Percentiles rank a stretch among this genome's conserved stretches.
These are phyloP conservation scores for Drosophila acutilabella DNA, from an alignment of 2,888 invertebrate genomes.

Conservation along the genomic window DNA sequence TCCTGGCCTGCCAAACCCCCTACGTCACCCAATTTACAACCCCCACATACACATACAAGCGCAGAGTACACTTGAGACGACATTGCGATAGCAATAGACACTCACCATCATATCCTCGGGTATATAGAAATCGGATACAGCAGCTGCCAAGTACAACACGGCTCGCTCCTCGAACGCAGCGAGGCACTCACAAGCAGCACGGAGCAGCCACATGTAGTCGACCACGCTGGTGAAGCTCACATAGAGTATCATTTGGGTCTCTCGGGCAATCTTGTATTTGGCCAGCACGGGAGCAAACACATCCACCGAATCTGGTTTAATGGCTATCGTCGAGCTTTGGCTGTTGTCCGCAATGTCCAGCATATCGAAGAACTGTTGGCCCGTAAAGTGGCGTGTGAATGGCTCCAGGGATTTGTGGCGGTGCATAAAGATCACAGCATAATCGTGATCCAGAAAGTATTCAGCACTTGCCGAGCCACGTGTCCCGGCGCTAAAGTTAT, in stretches of 20 bases:
- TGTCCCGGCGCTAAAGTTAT: slow-evolving; percentile 99
- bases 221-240: slow-evolving; percentile 93
- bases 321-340: slow-evolving; percentile 89
- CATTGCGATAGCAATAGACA: slow-evolving; percentile 11
- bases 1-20: not conserved
- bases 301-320: slow-evolving; percentile 90
- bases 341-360: slow-evolving; percentile 87
- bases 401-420: slow-evolving; percentile 96
- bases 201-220: slow-evolving; percentile 96
- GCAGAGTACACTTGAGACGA: not conserved
- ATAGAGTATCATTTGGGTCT: slow-evolving; percentile 90
- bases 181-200: slow-evolving; percentile 92
- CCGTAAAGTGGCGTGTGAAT: slow-evolving; percentile 94
- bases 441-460: slow-evolving; percentile 94
- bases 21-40: not conserved
- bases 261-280: slow-evolving; percentile 92
- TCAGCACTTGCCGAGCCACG: slow-evolving; percentile 98
- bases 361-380: slow-evolving; percentile 92
- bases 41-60: not conserved
- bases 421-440: slow-evolving; percentile 97
- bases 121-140: slow-evolving; percentile 99
- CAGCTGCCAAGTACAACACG: slow-evolving; percentile 97
- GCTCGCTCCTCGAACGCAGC: slow-evolving; percentile 89
- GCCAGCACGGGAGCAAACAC: slow-evolving; percentile 90
- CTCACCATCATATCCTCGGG: slow-evolving; percentile 95